Evolutionary conservation across 53 echinoderm and acorn worm genomes (phyloP).

Genomic region (Luidia sarsii): DNA sequence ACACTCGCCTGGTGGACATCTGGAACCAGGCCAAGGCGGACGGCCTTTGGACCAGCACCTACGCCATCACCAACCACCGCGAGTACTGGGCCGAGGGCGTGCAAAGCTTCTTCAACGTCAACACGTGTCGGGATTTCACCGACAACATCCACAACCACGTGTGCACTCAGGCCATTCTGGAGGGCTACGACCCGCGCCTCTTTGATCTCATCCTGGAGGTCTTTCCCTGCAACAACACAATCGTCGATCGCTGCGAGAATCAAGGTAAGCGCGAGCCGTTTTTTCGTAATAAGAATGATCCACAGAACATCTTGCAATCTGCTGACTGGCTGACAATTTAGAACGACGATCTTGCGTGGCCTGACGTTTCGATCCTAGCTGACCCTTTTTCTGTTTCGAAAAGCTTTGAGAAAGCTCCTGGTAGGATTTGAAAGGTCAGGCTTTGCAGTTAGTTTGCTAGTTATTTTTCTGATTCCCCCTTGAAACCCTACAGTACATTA

Average conservation of each 20-base stretch:
- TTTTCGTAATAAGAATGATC: too few relatives aligned
- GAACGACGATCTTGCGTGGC: too few relatives aligned
- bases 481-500: too few relatives aligned
- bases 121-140: slow-evolving; percentile 10
- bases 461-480: too few relatives aligned
- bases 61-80: slow-evolving; percentile 44
- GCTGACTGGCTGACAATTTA: too few relatives aligned
- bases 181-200: slow-evolving; percentile 54
- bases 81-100: slow-evolving; percentile 84
- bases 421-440: too few relatives aligned
- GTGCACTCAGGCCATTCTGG: slow-evolving; percentile 55
- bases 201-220: slow-evolving; percentile 59
- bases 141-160: slow-evolving; percentile 69
- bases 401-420: too few relatives aligned
- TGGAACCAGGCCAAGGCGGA: slow-evolving; percentile 25
- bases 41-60: slow-evolving; percentile 69
- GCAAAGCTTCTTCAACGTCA: slow-evolving; percentile 68
- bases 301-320: too few relatives aligned
- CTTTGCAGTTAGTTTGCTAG: too few relatives aligned
- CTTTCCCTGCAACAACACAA: slow-evolving; percentile 68
- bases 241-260: slow-evolving; percentile 67
- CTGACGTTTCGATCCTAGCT: too few relatives aligned
- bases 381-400: too few relatives aligned
- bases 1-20: slow-evolving; percentile 6
- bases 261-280: slow-evolving; percentile 54